Evolutionary conservation across 1,140 invertebrate species (phyloP).

Genomic region (Nymphalis io): DNA sequence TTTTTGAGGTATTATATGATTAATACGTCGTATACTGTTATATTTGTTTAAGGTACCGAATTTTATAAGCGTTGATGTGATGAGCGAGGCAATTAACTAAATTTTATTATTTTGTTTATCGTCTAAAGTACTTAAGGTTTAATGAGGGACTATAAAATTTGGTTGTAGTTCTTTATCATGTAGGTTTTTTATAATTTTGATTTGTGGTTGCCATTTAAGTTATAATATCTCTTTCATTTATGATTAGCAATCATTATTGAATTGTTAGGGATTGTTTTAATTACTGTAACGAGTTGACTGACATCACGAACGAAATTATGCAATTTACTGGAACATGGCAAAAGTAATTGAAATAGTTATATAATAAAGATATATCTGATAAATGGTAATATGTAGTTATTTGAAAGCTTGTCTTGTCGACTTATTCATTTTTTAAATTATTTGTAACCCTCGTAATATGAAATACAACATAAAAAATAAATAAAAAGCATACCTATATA

Average conservation of each 20-base stretch:
- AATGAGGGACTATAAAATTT: not conserved
- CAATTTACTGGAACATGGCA: too few relatives aligned
- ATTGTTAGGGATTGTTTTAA: too few relatives aligned
- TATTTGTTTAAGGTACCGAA: not conserved
- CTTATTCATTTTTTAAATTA: too few relatives aligned
- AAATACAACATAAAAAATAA: not conserved
- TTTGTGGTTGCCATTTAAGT: not conserved
- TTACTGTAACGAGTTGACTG: too few relatives aligned
- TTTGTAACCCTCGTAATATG: too few relatives aligned
- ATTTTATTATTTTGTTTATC: constrained; percentile 7
- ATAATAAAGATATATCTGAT: too few relatives aligned
- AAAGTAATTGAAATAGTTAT: too few relatives aligned
- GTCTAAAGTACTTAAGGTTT: not conserved
- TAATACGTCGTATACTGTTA: too few relatives aligned
- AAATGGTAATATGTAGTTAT: too few relatives aligned
- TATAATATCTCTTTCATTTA: not conserved
- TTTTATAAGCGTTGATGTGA: not conserved
- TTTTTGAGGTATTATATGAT: too few relatives aligned
- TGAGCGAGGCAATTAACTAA: not conserved
- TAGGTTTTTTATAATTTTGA: not conserved
- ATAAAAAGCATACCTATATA: constrained; percentile 3
- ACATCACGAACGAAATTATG: too few relatives aligned
- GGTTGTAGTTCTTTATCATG: not conserved
- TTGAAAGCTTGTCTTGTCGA: too few relatives aligned
- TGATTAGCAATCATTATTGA: not conserved